Conservation (phyloP, 2,888 invertebrate species). For the Drosophila fulvimacula region DNA sequence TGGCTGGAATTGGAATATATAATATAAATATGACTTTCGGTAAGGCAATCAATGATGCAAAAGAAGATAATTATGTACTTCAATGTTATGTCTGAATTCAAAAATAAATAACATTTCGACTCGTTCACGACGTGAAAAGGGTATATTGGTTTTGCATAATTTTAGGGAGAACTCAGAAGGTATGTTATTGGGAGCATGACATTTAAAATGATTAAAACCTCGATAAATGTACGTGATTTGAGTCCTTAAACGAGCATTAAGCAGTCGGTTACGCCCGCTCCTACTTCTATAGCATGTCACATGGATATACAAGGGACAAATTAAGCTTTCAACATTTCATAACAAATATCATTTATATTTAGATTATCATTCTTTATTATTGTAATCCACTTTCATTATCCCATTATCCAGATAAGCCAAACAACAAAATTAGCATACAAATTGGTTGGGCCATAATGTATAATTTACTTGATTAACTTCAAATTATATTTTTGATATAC, state of each 20-base stretch:
- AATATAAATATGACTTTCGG: neutral
- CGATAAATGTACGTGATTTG: neutral
- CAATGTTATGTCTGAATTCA: neutral
- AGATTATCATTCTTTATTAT: neutral
- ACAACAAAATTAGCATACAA: neutral
- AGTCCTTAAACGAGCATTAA: too few species aligned
- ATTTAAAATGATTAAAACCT: neutral
- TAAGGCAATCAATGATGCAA: neutral
- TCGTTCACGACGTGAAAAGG: too few species aligned
- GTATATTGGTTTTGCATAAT: too few species aligned
- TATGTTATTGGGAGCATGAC: too few species aligned
- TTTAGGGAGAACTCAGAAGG: too few species aligned
- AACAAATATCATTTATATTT: conserved; percentile 8
- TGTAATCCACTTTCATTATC: conserved; percentile 7
- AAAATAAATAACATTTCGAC: neutral
- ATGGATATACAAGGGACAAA: neutral
- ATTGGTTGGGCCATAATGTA: neutral
- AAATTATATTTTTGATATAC: neutral
- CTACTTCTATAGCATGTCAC: neutral
- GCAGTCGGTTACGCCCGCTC: neutral
- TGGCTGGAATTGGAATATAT: neutral
- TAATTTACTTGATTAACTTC: conserved; percentile 9
- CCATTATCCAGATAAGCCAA: conserved; percentile 1
- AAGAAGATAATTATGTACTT: neutral
- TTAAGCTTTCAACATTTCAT: conserved; percentile 5